Percentiles rank a stretch among this genome's conserved stretches.
Conservation (phyloP, 2,888 invertebrate genomes). For the Amitus sp. region DNA sequence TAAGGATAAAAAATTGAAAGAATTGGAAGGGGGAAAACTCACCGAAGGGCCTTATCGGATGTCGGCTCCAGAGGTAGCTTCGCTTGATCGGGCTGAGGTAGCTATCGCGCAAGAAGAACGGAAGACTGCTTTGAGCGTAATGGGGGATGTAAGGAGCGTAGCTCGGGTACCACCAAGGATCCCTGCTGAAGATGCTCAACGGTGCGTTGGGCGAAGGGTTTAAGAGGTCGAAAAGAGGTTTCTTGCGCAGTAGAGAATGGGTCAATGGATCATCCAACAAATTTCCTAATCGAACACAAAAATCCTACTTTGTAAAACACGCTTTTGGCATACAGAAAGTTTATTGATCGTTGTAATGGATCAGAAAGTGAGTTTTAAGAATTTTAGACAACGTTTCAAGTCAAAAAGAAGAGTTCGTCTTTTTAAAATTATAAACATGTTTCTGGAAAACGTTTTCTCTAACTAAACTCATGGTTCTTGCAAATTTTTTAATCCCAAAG, state of each 20-base stretch:
- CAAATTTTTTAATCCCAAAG: too few species aligned
- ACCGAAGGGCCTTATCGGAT: constrained; percentile 91
- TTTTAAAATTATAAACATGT: background rate
- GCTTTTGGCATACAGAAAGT: background rate
- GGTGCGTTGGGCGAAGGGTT: constrained; percentile 83
- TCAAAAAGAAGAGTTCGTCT: background rate
- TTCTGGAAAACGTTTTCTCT: background rate
- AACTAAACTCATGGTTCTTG: too few species aligned
- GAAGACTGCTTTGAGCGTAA: constrained; percentile 75
- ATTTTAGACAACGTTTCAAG: too few species aligned
- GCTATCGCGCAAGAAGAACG: constrained; percentile 85
- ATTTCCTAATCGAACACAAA: too few species aligned
- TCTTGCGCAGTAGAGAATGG: constrained; percentile 66
- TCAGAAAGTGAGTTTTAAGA: background rate
- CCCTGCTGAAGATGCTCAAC: constrained; percentile 82
- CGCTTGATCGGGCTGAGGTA: constrained; percentile 92
- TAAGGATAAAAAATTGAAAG: too few species aligned
- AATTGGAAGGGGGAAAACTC: constrained; percentile 67
- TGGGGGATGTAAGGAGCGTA: constrained; percentile 78
- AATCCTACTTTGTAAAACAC: too few species aligned
- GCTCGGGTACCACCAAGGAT: constrained; percentile 91
- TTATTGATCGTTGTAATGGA: too few species aligned
- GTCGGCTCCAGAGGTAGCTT: constrained; percentile 90
- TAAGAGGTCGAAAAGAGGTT: constrained; percentile 74
- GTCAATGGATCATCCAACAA: constrained; percentile 51